phyloP scores from a whole-genome alignment of 2,888 invertebrate genomes.

The Vesta saturnalis region DNA sequence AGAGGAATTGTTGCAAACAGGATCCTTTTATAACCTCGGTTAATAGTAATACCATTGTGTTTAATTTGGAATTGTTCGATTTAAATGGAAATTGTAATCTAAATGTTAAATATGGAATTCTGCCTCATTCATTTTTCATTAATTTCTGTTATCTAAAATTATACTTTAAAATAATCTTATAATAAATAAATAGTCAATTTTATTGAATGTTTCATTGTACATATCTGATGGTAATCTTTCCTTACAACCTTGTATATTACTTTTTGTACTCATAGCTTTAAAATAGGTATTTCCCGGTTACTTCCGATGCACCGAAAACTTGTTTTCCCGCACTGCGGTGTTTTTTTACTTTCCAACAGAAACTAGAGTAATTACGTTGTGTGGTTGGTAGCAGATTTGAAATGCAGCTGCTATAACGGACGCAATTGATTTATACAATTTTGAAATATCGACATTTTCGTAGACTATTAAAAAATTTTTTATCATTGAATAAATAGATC shows the following conservation, averaged over 20 bases:
- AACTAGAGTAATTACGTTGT: too few species aligned
- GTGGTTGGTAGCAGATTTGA: too few species aligned
- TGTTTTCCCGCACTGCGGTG: too few species aligned
- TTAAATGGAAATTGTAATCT: neutral
- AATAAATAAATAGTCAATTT: conserved; percentile 3
- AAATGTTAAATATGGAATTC: neutral
- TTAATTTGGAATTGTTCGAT: neutral
- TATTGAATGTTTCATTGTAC: conserved; percentile 6
- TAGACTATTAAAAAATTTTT: too few species aligned
- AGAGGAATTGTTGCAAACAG: neutral
- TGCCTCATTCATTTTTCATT: neutral
- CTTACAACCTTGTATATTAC: conserved; percentile 36
- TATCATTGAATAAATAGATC: too few species aligned
- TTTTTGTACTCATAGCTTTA: too few species aligned
- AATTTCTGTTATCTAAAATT: conserved; percentile 1
- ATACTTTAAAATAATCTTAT: conserved; percentile 6
- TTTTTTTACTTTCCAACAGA: too few species aligned
- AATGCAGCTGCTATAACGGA: too few species aligned
- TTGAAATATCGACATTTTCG: too few species aligned
- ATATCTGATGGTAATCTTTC: conserved; percentile 32
- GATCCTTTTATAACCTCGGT: neutral
- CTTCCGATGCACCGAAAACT: too few species aligned
- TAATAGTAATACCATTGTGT: neutral
- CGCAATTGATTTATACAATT: too few species aligned
- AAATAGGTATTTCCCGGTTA: too few species aligned